phyloP scores from a whole-genome alignment of 2,797 vertebrate species.

The Pteropus rufus region DNA sequence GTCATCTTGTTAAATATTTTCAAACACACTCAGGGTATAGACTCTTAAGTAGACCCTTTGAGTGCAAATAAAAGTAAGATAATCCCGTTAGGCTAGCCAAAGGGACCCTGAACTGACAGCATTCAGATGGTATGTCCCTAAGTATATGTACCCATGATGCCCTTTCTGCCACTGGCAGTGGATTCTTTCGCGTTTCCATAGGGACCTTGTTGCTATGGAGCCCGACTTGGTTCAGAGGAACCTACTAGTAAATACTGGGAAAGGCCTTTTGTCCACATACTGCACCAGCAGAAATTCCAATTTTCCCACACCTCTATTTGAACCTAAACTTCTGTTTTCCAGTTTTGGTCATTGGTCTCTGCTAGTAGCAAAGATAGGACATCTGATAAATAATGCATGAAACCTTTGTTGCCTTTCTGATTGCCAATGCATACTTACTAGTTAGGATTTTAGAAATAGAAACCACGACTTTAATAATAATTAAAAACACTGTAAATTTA shows the following conservation, averaged over 20 bases:
- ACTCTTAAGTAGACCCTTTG: neutral
- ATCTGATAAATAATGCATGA: conserved; percentile 4
- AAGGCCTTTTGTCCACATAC: conserved; percentile 58
- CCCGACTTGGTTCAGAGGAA: conserved; percentile 49
- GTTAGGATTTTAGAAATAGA: conserved; percentile 36
- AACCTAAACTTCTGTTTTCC: conserved; percentile 34
- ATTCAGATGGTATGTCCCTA: neutral
- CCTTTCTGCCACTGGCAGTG: conserved; percentile 4
- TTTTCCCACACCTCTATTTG: conserved; percentile 54
- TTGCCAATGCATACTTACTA: neutral
- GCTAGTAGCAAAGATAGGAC: neutral
- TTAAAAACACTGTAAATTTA: conserved; percentile 18
- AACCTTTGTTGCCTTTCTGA: neutral
- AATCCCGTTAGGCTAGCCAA: conserved; percentile 1
- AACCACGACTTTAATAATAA: conserved; percentile 31
- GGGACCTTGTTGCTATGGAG: conserved; percentile 70
- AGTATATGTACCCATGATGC: neutral
- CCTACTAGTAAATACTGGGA: conserved; percentile 50
- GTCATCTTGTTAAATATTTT: conserved; percentile 32
- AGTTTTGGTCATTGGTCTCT: neutral
- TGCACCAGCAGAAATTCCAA: conserved; percentile 26
- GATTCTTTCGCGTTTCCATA: conserved; percentile 72
- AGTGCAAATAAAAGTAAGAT: conserved; percentile 29
- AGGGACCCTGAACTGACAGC: neutral
- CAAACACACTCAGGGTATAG: neutral